These are phyloP conservation scores for Dryococelus australis DNA, from an alignment of 2,888 invertebrate genomes.

Conservation along the genomic window DNA sequence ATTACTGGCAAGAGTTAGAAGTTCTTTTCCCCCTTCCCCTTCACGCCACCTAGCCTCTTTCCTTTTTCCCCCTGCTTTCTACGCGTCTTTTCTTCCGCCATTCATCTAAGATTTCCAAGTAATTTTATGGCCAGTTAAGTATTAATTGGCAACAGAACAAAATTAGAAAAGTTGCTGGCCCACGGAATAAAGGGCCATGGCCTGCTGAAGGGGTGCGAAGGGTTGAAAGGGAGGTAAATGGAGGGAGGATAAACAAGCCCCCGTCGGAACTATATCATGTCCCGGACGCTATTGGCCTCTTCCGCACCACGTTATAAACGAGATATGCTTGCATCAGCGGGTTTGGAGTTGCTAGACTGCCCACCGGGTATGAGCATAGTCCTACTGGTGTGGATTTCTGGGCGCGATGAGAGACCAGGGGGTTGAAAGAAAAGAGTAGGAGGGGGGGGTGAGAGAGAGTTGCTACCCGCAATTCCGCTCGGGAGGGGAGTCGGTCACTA, in stretches of 20 bases:
- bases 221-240: neutral
- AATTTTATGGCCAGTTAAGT: conserved; percentile 16
- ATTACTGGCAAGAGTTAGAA: neutral
- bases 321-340: neutral
- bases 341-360: neutral
- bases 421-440: no score
- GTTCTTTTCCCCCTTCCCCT: neutral
- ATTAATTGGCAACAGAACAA: conserved; percentile 9
- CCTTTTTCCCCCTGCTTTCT: neutral
- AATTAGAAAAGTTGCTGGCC: neutral
- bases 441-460: no score
- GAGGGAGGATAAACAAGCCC: neutral
- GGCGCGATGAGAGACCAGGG: no score
- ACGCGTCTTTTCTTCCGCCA: conserved; percentile 10
- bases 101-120: conserved; percentile 16
- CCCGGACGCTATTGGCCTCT: neutral
- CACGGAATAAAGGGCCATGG: neutral
- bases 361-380: neutral
- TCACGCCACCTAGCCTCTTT: neutral
- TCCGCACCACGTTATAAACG: neutral
- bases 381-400: neutral
- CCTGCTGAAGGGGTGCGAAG: neutral
- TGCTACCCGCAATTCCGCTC: no score
- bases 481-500: neutral
- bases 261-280: neutral